Evolutionary conservation across 1,140 invertebrate species (phyloP).

Genomic region (Drosophila santomea): DNA sequence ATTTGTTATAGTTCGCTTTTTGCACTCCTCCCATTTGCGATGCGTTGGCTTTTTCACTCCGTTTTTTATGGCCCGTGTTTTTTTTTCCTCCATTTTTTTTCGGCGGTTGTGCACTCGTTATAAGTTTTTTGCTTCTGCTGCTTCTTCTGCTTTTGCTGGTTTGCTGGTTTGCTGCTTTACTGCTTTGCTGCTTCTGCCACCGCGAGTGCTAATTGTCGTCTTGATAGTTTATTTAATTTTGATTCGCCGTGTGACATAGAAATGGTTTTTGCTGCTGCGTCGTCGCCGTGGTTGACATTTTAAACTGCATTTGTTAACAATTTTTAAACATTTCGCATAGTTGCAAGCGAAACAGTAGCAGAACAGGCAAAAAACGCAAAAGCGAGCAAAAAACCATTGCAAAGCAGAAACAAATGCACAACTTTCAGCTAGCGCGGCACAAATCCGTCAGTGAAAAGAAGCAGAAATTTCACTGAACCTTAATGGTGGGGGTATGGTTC

Average conservation of each 20-base stretch:
- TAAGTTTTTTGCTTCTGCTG: conserved; percentile 43
- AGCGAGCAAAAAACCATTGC: conserved; percentile 16
- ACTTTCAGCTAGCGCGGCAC: conserved; percentile 24
- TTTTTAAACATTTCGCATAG: conserved; percentile 69
- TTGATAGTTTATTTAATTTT: conserved; percentile 51
- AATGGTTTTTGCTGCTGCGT: conserved; percentile 54
- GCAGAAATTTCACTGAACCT: neutral
- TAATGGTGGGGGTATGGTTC: neutral
- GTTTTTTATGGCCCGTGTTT: conserved; percentile 21
- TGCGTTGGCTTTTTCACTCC: conserved; percentile 77
- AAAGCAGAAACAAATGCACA: conserved; percentile 50
- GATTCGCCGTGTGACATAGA: conserved; percentile 69
- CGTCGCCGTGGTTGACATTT: conserved; percentile 78
- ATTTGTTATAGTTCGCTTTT: conserved; percentile 44
- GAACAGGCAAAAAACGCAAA: conserved; percentile 8
- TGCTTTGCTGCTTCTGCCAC: neutral
- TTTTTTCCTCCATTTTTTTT: conserved; percentile 27
- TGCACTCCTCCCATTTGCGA: conserved; percentile 40
- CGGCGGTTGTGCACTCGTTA: conserved; percentile 45
- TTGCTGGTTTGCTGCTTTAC: neutral
- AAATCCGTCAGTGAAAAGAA: conserved; percentile 3
- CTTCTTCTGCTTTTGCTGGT: neutral
- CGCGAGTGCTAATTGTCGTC: conserved; percentile 49
- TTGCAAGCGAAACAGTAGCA: conserved; percentile 42
- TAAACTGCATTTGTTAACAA: conserved; percentile 82